Conservation (phyloP, 2,797 vertebrate species). For the Lepilemur ruficaudatus region DNA sequence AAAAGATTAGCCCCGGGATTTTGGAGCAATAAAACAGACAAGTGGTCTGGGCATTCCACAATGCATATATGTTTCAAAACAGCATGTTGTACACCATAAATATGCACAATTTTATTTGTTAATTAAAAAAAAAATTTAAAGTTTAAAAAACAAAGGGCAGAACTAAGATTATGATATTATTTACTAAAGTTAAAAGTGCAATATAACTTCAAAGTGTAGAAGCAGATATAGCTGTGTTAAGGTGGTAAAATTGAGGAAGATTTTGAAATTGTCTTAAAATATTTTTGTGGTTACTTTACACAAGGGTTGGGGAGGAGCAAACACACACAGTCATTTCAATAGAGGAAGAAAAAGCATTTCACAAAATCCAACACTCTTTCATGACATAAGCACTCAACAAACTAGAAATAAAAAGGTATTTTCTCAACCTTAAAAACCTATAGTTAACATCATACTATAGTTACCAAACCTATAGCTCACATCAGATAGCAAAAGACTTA, state of each 20-base stretch:
- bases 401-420: neutral
- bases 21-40: neutral
- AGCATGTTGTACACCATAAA: neutral
- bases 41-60: neutral
- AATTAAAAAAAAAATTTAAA: neutral
- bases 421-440: neutral
- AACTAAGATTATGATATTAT: neutral
- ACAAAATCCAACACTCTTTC: neutral
- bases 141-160: neutral
- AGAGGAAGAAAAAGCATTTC: neutral
- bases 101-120: neutral
- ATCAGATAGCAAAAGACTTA: neutral
- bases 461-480: neutral
- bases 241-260: neutral
- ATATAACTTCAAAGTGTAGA: neutral
- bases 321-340: neutral
- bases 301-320: neutral
- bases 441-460: neutral
- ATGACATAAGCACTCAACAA: neutral
- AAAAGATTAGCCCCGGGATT: neutral
- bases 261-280: neutral
- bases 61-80: neutral
- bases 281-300: neutral
- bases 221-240: neutral
- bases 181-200: neutral